Base-by-base conservation (phyloP, 2,888 invertebrate genomes). In the Caenorhabditis sp. region DNA sequence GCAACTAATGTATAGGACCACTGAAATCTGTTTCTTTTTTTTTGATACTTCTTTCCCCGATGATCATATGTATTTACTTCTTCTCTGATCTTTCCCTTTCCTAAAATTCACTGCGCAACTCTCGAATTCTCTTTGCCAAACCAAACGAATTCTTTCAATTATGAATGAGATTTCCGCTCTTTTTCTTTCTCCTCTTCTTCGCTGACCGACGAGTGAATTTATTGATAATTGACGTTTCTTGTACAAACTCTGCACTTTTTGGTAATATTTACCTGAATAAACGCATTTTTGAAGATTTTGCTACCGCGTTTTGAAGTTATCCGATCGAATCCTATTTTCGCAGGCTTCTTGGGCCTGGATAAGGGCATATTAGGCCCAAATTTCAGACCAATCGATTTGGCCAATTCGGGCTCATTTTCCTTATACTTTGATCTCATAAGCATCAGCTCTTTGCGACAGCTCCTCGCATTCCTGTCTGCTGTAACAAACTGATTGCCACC, bases 1-100 rank as follows among this genome's bases (percentile, higher is more conserved):
- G 70, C 70, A 7, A 59, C 59, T n/a, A 70, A 70, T 53, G 70
- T 70, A 7, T 70, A 70, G 35, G n/a, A 22, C n/a, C n/a, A n/a
- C n/a, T n/a, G n/a, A n/a, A n/a, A n/a, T n/a, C n/a, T n/a, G 45
- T 26, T 45, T 53, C 55, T 24, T 43, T 43, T 22, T 43, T 22
- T 43, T 6, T 22, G 11, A 8, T 22, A 22, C 15, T 43, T 43
- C 6, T 43, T 22, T 45, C n/a, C 48, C 48, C 48, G 48, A 48
- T 48, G 43, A 22, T 22, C 5, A 17, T 17, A 11, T 43, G 43
- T 43, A 43, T 43, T 43, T 22, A 22, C 30, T 35, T 35, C 35
- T 35, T 13, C 13, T 13, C 35, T 13, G 43, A 43, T 43, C 43
- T 43, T 43, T 35, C 13, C 17, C 9, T 15, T 13, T 46, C 26